phyloP scores from a whole-genome alignment of 92 coral and sea anemone genomes.

The Metridium senile region DNA sequence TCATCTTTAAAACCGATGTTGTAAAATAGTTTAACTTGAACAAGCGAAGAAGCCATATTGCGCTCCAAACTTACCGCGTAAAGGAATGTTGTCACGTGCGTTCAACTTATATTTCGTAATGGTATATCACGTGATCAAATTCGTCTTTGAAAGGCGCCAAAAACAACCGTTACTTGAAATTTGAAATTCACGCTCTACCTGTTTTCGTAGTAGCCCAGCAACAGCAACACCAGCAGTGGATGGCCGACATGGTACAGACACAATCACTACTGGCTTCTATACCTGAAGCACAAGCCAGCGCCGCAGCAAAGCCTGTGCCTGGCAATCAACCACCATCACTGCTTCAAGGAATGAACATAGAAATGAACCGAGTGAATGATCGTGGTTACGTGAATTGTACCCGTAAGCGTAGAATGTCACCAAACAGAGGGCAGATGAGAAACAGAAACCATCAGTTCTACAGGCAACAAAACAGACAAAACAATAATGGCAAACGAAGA shows the following conservation, averaged over 20 bases:
- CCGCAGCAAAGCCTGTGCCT: constrained; percentile 49
- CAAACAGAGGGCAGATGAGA: constrained; percentile 42
- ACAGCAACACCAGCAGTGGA: constrained; percentile 91
- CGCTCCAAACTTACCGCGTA: too few species aligned
- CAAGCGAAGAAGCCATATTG: too few species aligned
- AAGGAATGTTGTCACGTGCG: too few species aligned
- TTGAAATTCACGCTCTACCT: too few species aligned
- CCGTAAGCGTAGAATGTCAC: constrained; percentile 70
- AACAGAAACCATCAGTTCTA: constrained; percentile 29
- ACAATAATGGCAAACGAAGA: constrained; percentile 24
- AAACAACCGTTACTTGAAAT: too few species aligned
- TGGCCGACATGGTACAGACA: constrained; percentile 95
- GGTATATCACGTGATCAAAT: too few species aligned
- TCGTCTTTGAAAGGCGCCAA: too few species aligned
- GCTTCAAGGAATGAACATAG: constrained; percentile 5
- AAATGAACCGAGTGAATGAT: constrained; percentile 39
- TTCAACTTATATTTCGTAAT: too few species aligned
- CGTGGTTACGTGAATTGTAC: constrained; percentile 52
- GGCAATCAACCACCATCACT: constrained; percentile 30
- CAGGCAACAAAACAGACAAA: constrained; percentile 13
- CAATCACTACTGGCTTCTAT: constrained; percentile 94
- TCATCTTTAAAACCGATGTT: too few species aligned
- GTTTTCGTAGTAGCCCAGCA: too few species aligned
- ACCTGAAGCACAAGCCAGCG: constrained; percentile 87
- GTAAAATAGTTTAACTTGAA: too few species aligned